Evolutionary conservation across 1,140 invertebrate genomes (phyloP), one percentile per base, ranked within the genome.

Genomic region (Lepidurus packardi): DNA sequence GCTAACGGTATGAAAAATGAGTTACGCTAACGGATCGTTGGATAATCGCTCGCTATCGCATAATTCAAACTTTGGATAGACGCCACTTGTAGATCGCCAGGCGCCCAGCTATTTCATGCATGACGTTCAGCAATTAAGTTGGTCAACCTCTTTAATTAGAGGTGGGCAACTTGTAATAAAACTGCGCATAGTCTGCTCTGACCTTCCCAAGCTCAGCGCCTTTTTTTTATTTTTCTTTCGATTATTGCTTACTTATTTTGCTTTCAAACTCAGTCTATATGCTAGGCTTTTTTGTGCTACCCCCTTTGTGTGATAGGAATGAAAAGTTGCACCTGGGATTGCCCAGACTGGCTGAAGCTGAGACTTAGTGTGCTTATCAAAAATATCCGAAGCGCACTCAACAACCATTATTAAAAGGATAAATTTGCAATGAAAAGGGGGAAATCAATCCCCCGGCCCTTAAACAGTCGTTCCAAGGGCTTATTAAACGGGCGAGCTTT

Each of bases 41-140:
- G 53, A n/a, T 65, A 65, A 65, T 65, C 53, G 53, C 53, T 65
- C 53, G 53, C 53, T 65, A 65, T 21, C 53, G 21, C 53, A 65
- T 65, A 65, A 65, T 21, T 65, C 53, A 65, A n/a, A 65, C 53
- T 21, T n/a, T n/a, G 21, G 16, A n/a, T 65, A n/a, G 16, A n/a
- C 21, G 21, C 16, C 6, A 9, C n/a, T 65, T 65, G 53, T 21
- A 16, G 16, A 65, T 21, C 53, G 53, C 53, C 21, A 13, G 53
- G 53, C 53, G 53, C 53, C n/a, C 10, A 3, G 53, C 13, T 65
- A 21, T 65, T 65, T 65, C 53, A 65, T 65, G 53, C 21, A 65
- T 21, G 53, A 65, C 21, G 13, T 65, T 65, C 53, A 21, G 53
- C 53, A 65, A 65, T 65, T 65, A 65, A 65, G 53, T 21, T 65